Evolutionary conservation across 2,113 vertebrate species (phyloP).

Genomic region (Microcebus tavaratra): DNA sequence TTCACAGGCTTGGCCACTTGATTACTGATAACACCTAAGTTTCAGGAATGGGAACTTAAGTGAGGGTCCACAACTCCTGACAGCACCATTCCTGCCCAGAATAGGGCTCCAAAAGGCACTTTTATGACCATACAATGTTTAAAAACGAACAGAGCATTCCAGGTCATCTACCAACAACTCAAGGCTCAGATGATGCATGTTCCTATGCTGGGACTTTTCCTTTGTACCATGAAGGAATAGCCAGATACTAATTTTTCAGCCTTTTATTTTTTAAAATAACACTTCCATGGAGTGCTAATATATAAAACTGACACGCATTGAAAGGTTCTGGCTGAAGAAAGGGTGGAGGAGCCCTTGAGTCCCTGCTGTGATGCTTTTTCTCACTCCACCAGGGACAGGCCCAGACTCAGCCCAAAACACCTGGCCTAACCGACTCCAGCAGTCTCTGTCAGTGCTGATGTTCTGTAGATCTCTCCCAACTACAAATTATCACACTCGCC

Average conservation of each 20-base stretch:
- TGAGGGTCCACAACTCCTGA: background rate
- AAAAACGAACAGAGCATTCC: background rate
- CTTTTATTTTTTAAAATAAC: background rate
- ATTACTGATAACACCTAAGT: background rate
- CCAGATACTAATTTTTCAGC: background rate
- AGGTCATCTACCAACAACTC: background rate
- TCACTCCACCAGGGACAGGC: background rate
- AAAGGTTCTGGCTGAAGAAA: background rate
- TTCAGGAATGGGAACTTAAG: background rate
- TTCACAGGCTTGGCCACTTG: background rate
- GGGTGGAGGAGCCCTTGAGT: background rate
- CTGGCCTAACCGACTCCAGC: rapidly evolving
- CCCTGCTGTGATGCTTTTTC: background rate
- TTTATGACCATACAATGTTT: background rate
- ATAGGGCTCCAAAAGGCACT: background rate
- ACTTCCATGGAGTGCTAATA: background rate
- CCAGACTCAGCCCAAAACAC: background rate
- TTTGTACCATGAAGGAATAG: background rate
- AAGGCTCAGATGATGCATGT: background rate
- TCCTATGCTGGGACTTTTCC: background rate
- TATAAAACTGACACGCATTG: background rate
- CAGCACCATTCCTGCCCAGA: background rate
- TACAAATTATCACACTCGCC: background rate
- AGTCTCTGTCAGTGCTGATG: rapidly evolving
- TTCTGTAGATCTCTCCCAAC: background rate